phyloP scores from a whole-genome alignment of 2,113 vertebrate species.

The Cottus gobio region DNA sequence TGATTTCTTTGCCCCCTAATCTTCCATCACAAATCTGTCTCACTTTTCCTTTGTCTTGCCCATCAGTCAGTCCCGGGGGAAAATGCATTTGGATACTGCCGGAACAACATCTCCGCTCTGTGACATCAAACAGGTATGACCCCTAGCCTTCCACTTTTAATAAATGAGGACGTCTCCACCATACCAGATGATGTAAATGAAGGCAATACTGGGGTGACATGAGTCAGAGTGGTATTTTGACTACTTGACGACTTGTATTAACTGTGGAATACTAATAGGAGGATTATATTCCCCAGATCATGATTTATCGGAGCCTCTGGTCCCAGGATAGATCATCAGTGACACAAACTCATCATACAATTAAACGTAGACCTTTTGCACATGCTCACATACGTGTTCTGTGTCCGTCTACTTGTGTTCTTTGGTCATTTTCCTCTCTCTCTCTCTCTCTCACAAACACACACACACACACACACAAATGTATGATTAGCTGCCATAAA shows the following conservation, averaged over 20 bases:
- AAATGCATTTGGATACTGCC: slow-evolving; percentile 36
- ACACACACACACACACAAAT: not conserved
- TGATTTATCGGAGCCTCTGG: slow-evolving; percentile 34
- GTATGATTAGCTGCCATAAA: not conserved
- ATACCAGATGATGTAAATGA: slow-evolving; percentile 44
- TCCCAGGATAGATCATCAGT: slow-evolving; percentile 24
- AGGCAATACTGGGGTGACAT: slow-evolving; percentile 29
- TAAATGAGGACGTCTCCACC: slow-evolving; percentile 40
- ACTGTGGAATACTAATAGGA: slow-evolving; percentile 42
- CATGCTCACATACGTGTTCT: not conserved
- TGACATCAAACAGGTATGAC: slow-evolving; percentile 37
- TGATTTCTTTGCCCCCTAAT: slow-evolving; percentile 61
- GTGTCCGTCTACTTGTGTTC: not conserved
- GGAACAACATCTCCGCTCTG: slow-evolving; percentile 25
- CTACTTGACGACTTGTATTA: slow-evolving; percentile 41
- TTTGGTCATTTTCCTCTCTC: too few species aligned
- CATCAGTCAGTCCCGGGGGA: slow-evolving; percentile 48
- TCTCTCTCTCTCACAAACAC: not conserved
- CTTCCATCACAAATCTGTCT: slow-evolving; percentile 68
- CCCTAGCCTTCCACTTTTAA: slow-evolving; percentile 50
- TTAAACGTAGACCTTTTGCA: slow-evolving; percentile 9
- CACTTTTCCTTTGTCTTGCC: slow-evolving; percentile 35
- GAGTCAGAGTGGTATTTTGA: slow-evolving; percentile 34
- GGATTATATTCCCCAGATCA: not conserved
- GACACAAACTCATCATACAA: slow-evolving; percentile 29